phyloP scores from a whole-genome alignment of 2,888 invertebrate genomes.

The Gymnosoma rotundatum region DNA sequence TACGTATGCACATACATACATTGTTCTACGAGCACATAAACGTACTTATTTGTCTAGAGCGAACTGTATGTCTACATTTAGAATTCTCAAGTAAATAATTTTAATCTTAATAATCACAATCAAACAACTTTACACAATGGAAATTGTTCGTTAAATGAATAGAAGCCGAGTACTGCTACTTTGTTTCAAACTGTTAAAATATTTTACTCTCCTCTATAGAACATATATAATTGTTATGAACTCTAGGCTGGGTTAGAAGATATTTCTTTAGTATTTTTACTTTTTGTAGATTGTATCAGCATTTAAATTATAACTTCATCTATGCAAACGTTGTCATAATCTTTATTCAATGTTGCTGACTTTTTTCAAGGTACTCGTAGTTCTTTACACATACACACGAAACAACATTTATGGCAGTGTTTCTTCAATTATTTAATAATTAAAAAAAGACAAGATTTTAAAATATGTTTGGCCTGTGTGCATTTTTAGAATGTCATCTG shows the following conservation, averaged over 20 bases:
- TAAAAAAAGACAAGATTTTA: too few species aligned
- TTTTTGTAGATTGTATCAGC: slow-evolving; percentile 13
- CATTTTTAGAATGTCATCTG: too few species aligned
- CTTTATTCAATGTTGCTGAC: too few species aligned
- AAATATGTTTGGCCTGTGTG: too few species aligned
- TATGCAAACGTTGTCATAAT: background rate
- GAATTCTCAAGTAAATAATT: slow-evolving; percentile 53
- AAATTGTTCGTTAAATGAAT: slow-evolving; percentile 9
- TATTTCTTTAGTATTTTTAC: background rate
- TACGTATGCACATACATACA: background rate
- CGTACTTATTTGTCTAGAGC: background rate
- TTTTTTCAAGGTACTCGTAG: too few species aligned
- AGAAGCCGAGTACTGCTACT: background rate
- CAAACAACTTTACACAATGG: slow-evolving; percentile 40
- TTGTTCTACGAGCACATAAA: slow-evolving; percentile 1
- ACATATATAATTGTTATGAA: slow-evolving; percentile 16
- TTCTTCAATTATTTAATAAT: too few species aligned
- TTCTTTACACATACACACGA: too few species aligned
- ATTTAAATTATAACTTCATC: slow-evolving; percentile 33
- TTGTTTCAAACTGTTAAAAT: background rate
- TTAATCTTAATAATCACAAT: slow-evolving; percentile 55
- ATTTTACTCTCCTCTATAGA: background rate
- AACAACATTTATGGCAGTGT: too few species aligned
- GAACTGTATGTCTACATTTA: slow-evolving; percentile 28
- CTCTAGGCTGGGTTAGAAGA: background rate